phyloP scores from a whole-genome alignment of 2,888 invertebrate species.

The Drosophila kambysellisi region DNA sequence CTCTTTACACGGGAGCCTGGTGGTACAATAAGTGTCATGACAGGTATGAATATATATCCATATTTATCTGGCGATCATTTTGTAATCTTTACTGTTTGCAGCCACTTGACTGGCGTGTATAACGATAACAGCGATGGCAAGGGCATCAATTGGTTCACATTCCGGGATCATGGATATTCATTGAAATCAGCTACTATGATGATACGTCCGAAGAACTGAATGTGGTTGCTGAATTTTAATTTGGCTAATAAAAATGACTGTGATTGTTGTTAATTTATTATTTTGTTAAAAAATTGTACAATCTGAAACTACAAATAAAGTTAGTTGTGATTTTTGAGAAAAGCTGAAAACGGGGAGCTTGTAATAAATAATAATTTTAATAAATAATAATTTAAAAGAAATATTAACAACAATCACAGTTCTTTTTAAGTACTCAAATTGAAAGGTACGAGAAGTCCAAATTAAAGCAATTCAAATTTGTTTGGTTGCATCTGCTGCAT shows the following conservation, averaged over 20 bases:
- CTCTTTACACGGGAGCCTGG: too few species aligned
- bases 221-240: neutral
- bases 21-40: too few species aligned
- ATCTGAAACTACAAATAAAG: too few species aligned
- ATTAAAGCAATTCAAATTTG: neutral
- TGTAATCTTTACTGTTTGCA: neutral
- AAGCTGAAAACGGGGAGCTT: too few species aligned
- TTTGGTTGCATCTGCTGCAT: neutral
- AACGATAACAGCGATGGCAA: neutral
- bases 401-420: neutral
- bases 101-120: too few species aligned
- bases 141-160: neutral
- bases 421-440: neutral
- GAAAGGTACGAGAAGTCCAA: neutral
- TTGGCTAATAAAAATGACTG: too few species aligned
- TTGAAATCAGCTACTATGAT: slow-evolving; percentile 3
- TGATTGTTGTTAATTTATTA: too few species aligned
- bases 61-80: neutral
- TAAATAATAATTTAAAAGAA: neutral
- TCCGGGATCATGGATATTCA: neutral
- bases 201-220: neutral
- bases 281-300: too few species aligned
- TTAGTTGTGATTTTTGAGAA: too few species aligned
- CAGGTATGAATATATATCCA: too few species aligned
- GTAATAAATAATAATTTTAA: neutral